phyloP scores from a whole-genome alignment of 2,113 vertebrate species.

The Ceyx margarethae region DNA sequence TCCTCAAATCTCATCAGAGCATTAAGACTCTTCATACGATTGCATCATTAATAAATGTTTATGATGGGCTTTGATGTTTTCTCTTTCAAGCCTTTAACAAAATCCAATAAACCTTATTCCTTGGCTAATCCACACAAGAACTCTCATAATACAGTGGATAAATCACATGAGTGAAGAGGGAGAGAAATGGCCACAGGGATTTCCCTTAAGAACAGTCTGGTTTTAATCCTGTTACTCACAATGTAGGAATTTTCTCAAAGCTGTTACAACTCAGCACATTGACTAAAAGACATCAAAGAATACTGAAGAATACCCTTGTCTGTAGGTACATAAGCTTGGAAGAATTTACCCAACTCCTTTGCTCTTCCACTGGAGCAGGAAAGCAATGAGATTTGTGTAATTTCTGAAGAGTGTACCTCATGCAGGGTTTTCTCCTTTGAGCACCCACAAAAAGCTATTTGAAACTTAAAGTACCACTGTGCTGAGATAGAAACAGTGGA shows the following conservation, averaged over 20 bases:
- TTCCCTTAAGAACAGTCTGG: neutral
- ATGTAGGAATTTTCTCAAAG: neutral
- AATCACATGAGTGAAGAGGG: neutral
- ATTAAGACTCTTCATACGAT: neutral
- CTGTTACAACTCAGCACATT: neutral
- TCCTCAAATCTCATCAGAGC: neutral
- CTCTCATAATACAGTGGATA: neutral
- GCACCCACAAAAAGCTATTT: neutral
- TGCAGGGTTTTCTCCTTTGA: neutral
- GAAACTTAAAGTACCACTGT: neutral
- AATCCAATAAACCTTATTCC: neutral
- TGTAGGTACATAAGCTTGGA: neutral
- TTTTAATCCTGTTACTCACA: neutral
- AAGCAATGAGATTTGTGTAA: neutral
- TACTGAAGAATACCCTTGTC: neutral
- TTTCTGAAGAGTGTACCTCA: neutral
- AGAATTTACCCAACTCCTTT: neutral
- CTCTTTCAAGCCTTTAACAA: neutral
- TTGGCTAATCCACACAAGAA: neutral
- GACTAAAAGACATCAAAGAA: neutral
- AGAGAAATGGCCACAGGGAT: neutral
- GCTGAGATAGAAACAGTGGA: neutral
- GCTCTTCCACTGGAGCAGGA: neutral
- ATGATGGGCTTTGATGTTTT: neutral
- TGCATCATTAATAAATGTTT: neutral